Evolutionary conservation across 2,113 vertebrate genomes (phyloP), one percentile per base, ranked within the genome.

Genomic region (Rhea americana): DNA sequence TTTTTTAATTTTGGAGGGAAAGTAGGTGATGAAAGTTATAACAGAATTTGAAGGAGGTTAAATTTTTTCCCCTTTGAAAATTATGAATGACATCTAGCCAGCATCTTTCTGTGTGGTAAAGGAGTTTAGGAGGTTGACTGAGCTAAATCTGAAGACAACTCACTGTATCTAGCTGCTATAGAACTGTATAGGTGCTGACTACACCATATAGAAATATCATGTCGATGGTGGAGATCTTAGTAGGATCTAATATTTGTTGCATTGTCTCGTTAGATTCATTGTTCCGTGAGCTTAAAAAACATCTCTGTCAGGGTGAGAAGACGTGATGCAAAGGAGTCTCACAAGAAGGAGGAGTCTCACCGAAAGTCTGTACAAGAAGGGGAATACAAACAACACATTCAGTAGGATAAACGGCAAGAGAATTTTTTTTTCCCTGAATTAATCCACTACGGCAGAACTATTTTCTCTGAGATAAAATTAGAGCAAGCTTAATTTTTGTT

Each of bases 401-500:
- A 47, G 16, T 50, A 47, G 11, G 32, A 58, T 25, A 74, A 81
- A 35, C 35, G 35, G 35, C 35, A 35, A 35, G 35, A 35, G 35
- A 35, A 35, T 35, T 35, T 35, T 35, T 35, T 35, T 35, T 35
- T 78, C 50, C 21, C 18, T 86, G 14, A 65, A 32, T 76, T 65
- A 85, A 50, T 87, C 43, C 26, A 28, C 6, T 75, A 21, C 51
- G 82, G 68, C 59, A 83, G 87, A 88, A 82, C 30, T 9, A n/a
- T 61, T 90, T 95, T 90, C 12, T 48, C 9, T 2, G 7, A 47
- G 55, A 47, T 51, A 91, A 79, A 93, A 87, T 90, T 21, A 13
- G n/a, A 55, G 81, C 91, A 95, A 87, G 80, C 79, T 93, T 95
- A 63, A 63, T 88, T 96, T 82, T 87, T 85, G 35, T 86, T 94